These are phyloP conservation scores for Oxyura jamaicensis DNA, from an alignment of 2,113 vertebrate species.

Conservation along the genomic window DNA sequence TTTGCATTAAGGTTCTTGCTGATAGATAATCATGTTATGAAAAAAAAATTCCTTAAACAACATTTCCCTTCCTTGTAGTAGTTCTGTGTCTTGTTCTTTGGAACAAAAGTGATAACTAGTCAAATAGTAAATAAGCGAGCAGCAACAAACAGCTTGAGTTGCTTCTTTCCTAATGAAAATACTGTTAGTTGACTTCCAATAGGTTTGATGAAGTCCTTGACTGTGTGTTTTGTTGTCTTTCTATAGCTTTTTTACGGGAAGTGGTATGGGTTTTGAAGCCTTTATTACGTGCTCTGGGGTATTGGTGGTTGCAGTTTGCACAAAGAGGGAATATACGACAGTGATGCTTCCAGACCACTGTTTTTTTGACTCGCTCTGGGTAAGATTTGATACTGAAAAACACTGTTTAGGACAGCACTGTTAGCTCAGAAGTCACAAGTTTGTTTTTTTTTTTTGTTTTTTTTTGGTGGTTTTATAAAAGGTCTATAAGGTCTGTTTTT, in stretches of 20 bases:
- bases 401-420: background rate
- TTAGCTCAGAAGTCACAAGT: background rate
- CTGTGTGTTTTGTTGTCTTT: background rate
- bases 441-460: fast-evolving
- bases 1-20: background rate
- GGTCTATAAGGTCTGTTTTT: background rate
- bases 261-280: constrained; percentile 95
- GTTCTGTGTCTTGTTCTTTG: background rate
- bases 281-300: constrained; percentile 90
- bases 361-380: constrained; percentile 98
- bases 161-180: background rate
- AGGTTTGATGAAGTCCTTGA: background rate
- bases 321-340: constrained; percentile 95
- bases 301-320: constrained; percentile 95
- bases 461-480: background rate
- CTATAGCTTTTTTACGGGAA: constrained; percentile 91
- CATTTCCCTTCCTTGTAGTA: background rate
- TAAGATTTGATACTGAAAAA: constrained; percentile 69
- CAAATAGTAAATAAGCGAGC: background rate
- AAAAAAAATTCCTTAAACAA: background rate
- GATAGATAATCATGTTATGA: background rate
- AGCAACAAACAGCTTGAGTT: background rate
- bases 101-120: background rate
- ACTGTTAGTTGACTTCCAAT: background rate
- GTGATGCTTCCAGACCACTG: constrained; percentile 95